Evolutionary conservation across 2,888 invertebrate genomes (phyloP), one percentile per base, ranked within the genome.

Genomic region (Bombylius major): DNA sequence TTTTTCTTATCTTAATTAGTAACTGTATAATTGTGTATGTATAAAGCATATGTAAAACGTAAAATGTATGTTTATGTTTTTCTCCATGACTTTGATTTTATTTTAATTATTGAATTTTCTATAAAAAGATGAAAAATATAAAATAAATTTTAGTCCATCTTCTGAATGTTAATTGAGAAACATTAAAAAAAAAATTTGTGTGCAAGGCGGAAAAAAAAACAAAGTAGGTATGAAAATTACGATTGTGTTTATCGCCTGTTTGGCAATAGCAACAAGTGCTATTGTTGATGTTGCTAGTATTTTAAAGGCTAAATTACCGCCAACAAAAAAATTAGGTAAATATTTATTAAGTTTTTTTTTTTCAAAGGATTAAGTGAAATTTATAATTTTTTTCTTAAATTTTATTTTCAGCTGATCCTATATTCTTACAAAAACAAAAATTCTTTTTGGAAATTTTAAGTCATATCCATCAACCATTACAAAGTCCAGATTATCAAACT

Each of bases 201-300:
- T n/a, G n/a, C n/a, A n/a, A n/a, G n/a, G n/a, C n/a, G n/a, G n/a
- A n/a, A n/a, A n/a, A n/a, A n/a, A n/a, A n/a, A n/a, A n/a, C n/a
- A n/a, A n/a, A n/a, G n/a, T n/a, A n/a, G n/a, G 65, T 63, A 77
- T 77, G 78, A 78, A 75, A 75, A 75, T 76, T 72, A 73, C 76
- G 70, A 59, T 77, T 61, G 66, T 76, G 58, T 65, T 78, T 55
- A 71, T 75, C 53, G 71, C 71, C 62, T 66, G 76, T 39, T 42
- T 42, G 11, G 11, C 39, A 11, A 42, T 42, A 42, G 39, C 39
- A 11, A 11, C 39, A 11, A 1, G 39, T 42, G 39, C 39, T 11
- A 11, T 42, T 11, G 39, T 42, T 4, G 39, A 42, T 42, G 39
- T 42, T 42, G 7, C 39, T 11, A 42, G 39, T 11, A 42, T 42